Percentiles rank a stretch among this genome's conserved stretches.
Conservation (phyloP, 2,797 vertebrate species). For the Pteronotus mesoamericanus region DNA sequence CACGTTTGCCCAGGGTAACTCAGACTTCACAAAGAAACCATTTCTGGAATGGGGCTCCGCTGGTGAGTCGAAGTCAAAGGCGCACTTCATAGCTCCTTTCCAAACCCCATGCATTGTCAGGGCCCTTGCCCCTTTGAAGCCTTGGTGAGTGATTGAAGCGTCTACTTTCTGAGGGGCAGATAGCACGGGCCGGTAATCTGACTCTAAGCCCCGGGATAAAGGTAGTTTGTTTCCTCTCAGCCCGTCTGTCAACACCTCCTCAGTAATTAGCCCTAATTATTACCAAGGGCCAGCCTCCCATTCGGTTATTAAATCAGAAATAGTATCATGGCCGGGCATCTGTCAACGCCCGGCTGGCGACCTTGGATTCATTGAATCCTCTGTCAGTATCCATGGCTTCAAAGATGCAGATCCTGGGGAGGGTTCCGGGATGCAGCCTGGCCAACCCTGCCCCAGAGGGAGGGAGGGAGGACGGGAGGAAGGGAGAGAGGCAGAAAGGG, state of each 20-base stretch:
- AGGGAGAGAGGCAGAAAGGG: not conserved
- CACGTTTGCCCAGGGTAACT: conserved; percentile 79
- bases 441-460: not conserved
- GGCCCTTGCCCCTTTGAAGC: conserved; percentile 88
- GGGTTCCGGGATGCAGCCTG: conserved; percentile 80
- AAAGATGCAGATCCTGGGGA: conserved; percentile 86
- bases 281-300: conserved; percentile 98
- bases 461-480: not conserved
- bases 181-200: conserved; percentile 98
- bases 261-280: conserved; percentile 99
- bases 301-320: conserved; percentile 99
- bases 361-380: conserved; percentile 99
- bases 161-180: conserved; percentile 95
- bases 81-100: conserved; percentile 87
- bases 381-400: conserved; percentile 93
- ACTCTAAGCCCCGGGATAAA: conserved; percentile 99
- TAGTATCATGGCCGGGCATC: conserved; percentile 93
- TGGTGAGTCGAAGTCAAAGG: conserved; percentile 83
- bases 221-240: conserved; percentile 99
- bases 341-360: conserved; percentile 95
- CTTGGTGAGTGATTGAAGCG: conserved; percentile 90
- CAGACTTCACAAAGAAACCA: conserved; percentile 81
- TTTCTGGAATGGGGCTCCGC: conserved; percentile 82
- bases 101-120: conserved; percentile 83
- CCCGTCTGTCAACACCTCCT: conserved; percentile 98